A percentile compares a stretch with the other conserved stretches of the same genome.
Evolutionary conservation across 2,113 vertebrate species (phyloP).

Genomic region (Zapus hudsonius): DNA sequence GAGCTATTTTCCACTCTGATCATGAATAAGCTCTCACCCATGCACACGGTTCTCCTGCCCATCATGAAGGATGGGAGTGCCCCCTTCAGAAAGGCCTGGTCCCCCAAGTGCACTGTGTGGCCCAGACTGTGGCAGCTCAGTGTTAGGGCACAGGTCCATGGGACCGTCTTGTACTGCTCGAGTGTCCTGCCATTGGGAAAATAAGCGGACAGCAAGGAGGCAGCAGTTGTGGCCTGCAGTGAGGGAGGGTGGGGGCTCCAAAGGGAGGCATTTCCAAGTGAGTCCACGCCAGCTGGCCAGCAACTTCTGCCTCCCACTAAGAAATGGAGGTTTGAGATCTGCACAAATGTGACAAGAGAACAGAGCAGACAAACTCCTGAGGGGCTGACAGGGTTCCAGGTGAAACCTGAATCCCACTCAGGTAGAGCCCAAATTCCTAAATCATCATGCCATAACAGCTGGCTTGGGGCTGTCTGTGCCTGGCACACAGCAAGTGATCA

Average conservation of each 20-base stretch:
- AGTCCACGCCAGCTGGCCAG: neutral
- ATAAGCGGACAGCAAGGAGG: neutral
- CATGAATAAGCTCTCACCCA: constrained; percentile 28
- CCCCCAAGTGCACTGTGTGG: fast-evolving
- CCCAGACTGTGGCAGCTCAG: fast-evolving
- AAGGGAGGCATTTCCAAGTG: neutral
- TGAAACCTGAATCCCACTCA: neutral
- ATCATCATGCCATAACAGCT: too few species aligned
- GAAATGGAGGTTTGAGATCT: neutral
- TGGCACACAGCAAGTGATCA: fast-evolving
- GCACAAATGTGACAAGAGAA: neutral
- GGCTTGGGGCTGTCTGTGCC: too few species aligned
- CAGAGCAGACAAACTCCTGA: neutral
- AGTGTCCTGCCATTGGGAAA: neutral
- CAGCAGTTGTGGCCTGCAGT: fast-evolving
- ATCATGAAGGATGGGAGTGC: fast-evolving
- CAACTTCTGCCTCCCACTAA: neutral
- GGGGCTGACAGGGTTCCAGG: neutral
- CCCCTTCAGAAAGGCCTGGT: fast-evolving
- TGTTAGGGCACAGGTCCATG: neutral
- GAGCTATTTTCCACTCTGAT: constrained; percentile 25
- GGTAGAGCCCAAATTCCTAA: neutral
- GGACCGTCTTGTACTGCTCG: neutral
- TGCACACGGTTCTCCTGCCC: neutral
- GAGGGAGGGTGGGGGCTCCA: neutral